Percentiles rank a stretch among this genome's conserved stretches.
phyloP scores from a whole-genome alignment of 2,888 invertebrate genomes.

The Drosophila nigricruria region DNA sequence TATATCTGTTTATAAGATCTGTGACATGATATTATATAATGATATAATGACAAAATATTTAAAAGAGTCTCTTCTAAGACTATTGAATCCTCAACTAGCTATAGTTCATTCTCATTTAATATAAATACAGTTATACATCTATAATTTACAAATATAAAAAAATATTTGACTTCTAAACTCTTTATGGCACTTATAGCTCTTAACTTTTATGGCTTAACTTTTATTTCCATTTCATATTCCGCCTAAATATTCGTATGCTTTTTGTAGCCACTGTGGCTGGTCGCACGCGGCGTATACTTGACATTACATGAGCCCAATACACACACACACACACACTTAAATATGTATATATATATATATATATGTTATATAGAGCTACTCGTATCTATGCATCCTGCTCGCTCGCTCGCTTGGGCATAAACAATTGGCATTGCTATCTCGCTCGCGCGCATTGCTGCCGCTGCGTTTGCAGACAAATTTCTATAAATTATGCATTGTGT shows the following conservation, averaged over 20 bases:
- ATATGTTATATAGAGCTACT: constrained; percentile 12
- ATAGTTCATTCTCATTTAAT: background rate
- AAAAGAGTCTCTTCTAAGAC: background rate
- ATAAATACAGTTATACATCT: background rate
- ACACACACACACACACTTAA: constrained; percentile 2
- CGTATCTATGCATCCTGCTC: constrained; percentile 23
- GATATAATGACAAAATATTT: background rate
- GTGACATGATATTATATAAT: too few relatives aligned
- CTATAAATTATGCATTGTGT: constrained; percentile 82
- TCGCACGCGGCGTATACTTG: constrained; percentile 65
- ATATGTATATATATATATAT: background rate
- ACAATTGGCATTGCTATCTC: constrained; percentile 17
- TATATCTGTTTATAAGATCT: too few relatives aligned
- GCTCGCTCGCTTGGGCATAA: constrained; percentile 14
- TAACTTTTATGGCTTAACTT: background rate
- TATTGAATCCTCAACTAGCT: background rate
- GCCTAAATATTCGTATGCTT: background rate
- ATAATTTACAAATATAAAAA: background rate
- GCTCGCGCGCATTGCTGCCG: constrained; percentile 22
- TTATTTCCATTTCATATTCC: background rate
- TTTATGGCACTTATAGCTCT: background rate
- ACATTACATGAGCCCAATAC: constrained; percentile 58
- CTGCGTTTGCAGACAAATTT: constrained; percentile 75
- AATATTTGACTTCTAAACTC: background rate
- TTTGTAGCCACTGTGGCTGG: constrained; percentile 48